These are phyloP conservation scores for Heteractis magnifica DNA, from an alignment of 92 coral and sea anemone species.

Conservation along the genomic window DNA sequence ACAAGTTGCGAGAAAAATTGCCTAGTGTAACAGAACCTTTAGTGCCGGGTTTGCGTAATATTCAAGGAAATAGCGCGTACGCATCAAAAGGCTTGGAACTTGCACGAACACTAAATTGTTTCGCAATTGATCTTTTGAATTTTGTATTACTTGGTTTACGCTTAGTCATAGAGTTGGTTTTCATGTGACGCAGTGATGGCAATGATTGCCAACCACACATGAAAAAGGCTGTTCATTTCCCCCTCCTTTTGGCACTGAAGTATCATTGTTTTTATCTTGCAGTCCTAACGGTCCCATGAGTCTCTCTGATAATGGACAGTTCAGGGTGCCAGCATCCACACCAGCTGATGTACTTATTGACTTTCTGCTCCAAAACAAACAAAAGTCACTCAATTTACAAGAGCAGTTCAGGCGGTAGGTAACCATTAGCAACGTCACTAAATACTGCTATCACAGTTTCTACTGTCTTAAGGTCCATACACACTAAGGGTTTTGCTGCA, in stretches of 20 bases:
- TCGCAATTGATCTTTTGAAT: too few species aligned
- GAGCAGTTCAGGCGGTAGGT: slow-evolving; percentile 56
- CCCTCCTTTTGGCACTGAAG: background rate
- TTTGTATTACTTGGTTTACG: too few species aligned
- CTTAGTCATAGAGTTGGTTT: too few species aligned
- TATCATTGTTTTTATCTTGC: background rate
- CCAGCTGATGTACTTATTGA: slow-evolving; percentile 63
- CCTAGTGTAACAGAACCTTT: too few species aligned
- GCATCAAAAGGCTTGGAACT: too few species aligned
- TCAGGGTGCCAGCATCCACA: slow-evolving; percentile 67
- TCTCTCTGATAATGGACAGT: slow-evolving; percentile 69
- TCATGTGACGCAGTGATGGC: too few species aligned
- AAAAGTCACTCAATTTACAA: slow-evolving; percentile 49
- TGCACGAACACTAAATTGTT: too few species aligned
- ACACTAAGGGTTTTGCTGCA: background rate
- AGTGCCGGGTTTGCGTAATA: too few species aligned
- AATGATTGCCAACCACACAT: too few species aligned
- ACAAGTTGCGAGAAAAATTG: too few species aligned
- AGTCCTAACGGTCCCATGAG: slow-evolving; percentile 76
- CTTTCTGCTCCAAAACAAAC: slow-evolving; percentile 63
- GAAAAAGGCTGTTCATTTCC: background rate
- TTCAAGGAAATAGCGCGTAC: too few species aligned
- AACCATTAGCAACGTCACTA: background rate
- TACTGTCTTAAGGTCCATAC: too few species aligned
- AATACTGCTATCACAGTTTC: background rate